phyloP scores from a whole-genome alignment of 2,888 invertebrate species.

The Adelognathus sp. region DNA sequence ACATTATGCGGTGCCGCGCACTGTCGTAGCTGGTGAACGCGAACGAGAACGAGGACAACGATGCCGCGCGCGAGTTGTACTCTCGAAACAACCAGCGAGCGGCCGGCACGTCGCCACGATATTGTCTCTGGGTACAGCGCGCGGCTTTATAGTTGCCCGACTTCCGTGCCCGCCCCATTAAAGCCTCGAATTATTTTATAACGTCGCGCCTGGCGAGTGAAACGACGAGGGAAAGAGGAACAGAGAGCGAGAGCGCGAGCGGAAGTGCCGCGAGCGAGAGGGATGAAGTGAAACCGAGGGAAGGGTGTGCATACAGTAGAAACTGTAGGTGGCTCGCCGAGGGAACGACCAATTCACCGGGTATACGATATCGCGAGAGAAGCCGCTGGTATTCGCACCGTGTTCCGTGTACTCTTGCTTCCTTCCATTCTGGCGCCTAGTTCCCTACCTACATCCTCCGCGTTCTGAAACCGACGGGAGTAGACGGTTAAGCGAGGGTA shows the following conservation, averaged over 20 bases:
- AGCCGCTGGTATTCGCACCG: constrained; percentile 36
- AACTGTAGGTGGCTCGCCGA: constrained; percentile 42
- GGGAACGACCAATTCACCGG: constrained; percentile 59
- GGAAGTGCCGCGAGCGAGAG: neutral
- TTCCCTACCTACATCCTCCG: too few species aligned
- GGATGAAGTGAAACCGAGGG: constrained; percentile 1
- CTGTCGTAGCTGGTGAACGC: constrained; percentile 13
- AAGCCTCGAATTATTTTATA: constrained; percentile 66
- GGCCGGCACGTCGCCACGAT: constrained; percentile 46
- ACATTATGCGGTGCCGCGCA: constrained; percentile 59
- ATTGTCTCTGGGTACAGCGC: constrained; percentile 60
- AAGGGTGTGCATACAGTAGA: constrained; percentile 12
- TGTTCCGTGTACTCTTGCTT: constrained; percentile 31
- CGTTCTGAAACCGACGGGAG: neutral
- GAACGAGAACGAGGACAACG: constrained; percentile 39
- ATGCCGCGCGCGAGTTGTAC: constrained; percentile 6
- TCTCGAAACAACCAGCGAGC: constrained; percentile 28
- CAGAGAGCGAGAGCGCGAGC: neutral
- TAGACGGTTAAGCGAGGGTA: constrained; percentile 10
- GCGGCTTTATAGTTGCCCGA: constrained; percentile 62
- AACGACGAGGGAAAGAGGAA: too few species aligned
- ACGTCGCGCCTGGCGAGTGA: constrained; percentile 49
- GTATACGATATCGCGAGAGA: constrained; percentile 53
- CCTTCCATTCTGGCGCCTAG: constrained; percentile 46
- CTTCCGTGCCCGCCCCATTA: constrained; percentile 64